A percentile compares a stretch with the other conserved stretches of the same genome.
phyloP scores from a whole-genome alignment of 2,888 invertebrate species.

The Caenorhabditis sp. region DNA sequence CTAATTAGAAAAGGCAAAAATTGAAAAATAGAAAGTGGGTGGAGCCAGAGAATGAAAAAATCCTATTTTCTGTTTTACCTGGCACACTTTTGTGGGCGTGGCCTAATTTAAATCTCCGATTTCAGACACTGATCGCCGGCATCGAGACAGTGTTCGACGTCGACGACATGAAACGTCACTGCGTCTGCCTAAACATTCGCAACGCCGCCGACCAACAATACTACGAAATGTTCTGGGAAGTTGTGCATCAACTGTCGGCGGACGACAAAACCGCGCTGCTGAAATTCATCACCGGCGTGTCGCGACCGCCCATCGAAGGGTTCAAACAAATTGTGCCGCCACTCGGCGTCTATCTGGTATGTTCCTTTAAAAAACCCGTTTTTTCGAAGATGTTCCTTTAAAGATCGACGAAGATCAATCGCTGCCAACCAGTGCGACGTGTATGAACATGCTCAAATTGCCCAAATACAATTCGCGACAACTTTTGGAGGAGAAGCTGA shows the following conservation, averaged over 20 bases:
- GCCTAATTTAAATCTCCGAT: not conserved
- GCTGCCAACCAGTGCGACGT: slow-evolving; percentile 94
- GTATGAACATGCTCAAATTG: slow-evolving; percentile 94
- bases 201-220: slow-evolving; percentile 80
- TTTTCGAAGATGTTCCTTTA: too few relatives aligned
- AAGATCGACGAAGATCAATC: slow-evolving; percentile 77
- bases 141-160: slow-evolving; percentile 19
- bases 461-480: slow-evolving; percentile 74
- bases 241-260: slow-evolving; percentile 81
- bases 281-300: slow-evolving; percentile 86
- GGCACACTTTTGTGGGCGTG: not conserved
- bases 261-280: slow-evolving; percentile 82
- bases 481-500: slow-evolving; percentile 37
- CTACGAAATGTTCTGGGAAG: slow-evolving; percentile 87
- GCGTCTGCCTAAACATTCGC: slow-evolving; percentile 1
- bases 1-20: too few relatives aligned
- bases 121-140: slow-evolving; percentile 29
- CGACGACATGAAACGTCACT: slow-evolving; percentile 16
- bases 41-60: too few relatives aligned
- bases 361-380: too few relatives aligned
- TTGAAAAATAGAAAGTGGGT: too few relatives aligned
- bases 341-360: slow-evolving; percentile 83
- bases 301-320: slow-evolving; percentile 90
- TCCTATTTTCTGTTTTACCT: slow-evolving; percentile 1
- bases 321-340: slow-evolving; percentile 93